phyloP scores from a whole-genome alignment of 2,888 invertebrate genomes.

The Falcaria lacertinaria region DNA sequence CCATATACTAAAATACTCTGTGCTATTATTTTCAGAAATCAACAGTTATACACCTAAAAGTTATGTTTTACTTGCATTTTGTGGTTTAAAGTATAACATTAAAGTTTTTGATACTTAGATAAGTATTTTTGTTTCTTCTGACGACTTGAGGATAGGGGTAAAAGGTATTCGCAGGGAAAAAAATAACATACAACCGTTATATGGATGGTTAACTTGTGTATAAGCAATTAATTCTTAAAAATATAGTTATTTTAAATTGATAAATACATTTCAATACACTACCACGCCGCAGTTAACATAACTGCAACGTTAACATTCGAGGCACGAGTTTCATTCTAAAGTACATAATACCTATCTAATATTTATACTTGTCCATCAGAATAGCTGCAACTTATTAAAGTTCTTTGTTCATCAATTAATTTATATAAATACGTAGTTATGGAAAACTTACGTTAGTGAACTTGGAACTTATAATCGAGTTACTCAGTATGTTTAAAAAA shows the following conservation, averaged over 20 bases:
- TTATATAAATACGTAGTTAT: no score
- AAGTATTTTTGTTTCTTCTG: no score
- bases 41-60: no score
- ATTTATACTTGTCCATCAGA: not conserved
- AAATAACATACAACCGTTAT: not conserved
- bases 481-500: not conserved
- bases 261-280: conserved; percentile 20
- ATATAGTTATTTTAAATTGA: not conserved
- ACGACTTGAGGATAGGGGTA: not conserved
- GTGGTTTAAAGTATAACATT: no score
- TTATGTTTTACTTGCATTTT: no score
- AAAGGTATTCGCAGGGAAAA: not conserved
- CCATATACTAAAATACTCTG: no score
- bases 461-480: no score
- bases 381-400: not conserved
- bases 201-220: conserved; percentile 1
- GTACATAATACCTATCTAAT: conserved; percentile 6
- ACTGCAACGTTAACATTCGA: conserved; percentile 49
- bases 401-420: no score
- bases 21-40: no score
- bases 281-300: conserved; percentile 60
- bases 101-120: no score
- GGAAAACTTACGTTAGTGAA: not conserved
- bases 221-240: conserved; percentile 2
- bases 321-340: conserved; percentile 39